Conservation (phyloP, 2,888 invertebrate genomes). For the Chrysina gloriosa region DNA sequence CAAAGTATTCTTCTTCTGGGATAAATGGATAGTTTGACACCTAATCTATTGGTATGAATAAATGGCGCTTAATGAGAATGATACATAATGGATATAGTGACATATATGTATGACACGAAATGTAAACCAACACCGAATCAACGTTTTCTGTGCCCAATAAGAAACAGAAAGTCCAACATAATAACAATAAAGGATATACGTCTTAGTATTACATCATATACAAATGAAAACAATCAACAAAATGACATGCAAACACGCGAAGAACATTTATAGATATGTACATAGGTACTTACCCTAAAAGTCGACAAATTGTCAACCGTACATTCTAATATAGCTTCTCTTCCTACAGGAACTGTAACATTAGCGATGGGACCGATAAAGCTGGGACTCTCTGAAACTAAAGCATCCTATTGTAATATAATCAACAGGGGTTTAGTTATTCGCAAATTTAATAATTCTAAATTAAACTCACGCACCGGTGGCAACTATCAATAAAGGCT, state of each 20-base stretch:
- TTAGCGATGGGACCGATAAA: constrained; percentile 85
- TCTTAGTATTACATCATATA: too few species aligned
- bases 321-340: constrained; percentile 85
- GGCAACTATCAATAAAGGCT: constrained; percentile 2
- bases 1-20: too few species aligned
- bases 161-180: not conserved
- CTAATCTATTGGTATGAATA: too few species aligned
- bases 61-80: too few species aligned
- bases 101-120: too few species aligned
- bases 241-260: too few species aligned
- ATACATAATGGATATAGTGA: too few species aligned
- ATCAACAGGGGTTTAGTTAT: not conserved
- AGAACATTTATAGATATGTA: not conserved
- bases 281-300: constrained; percentile 74
- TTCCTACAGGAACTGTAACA: constrained; percentile 84
- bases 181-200: too few species aligned
- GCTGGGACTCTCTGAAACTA: constrained; percentile 78
- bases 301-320: constrained; percentile 83
- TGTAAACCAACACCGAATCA: too few species aligned
- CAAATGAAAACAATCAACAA: too few species aligned
- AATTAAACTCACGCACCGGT: not conserved
- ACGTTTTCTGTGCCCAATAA: too few species aligned
- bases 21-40: too few species aligned
- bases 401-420: not conserved
- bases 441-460: constrained; percentile 1